A percentile compares a stretch with the other conserved stretches of the same genome.
Evolutionary conservation across 2,888 invertebrate species (phyloP).

Genomic region (Athalia rosae): DNA sequence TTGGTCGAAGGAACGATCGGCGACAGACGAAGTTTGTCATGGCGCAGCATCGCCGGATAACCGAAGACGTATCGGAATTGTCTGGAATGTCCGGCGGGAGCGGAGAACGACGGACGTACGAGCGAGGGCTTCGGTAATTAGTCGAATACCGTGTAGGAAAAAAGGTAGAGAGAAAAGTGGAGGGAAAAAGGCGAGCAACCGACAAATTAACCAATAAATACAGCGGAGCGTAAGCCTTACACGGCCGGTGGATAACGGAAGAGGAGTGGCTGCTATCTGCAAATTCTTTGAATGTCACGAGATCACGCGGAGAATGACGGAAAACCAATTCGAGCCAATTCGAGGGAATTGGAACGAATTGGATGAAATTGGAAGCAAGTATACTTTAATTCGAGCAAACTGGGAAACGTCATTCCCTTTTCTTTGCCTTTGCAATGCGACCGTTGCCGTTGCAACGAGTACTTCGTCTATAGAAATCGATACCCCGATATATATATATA

Average conservation of each 20-base stretch:
- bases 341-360: constrained; percentile 3
- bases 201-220: constrained; percentile 48
- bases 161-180: neutral
- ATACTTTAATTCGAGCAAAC: constrained; percentile 22
- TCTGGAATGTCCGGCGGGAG: constrained; percentile 27
- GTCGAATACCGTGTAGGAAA: constrained; percentile 38
- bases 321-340: neutral
- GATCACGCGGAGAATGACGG: constrained; percentile 10
- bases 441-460: neutral
- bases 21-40: neutral
- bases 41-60: neutral
- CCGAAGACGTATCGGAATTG: neutral
- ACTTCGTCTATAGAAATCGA: neutral
- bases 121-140: constrained; percentile 47
- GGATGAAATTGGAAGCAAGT: constrained; percentile 33
- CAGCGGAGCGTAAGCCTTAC: neutral
- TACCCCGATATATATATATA: constrained; percentile 15
- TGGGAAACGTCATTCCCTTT: constrained; percentile 4
- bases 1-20: neutral
- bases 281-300: constrained; percentile 27
- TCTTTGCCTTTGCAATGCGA: constrained; percentile 5
- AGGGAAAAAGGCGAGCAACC: constrained; percentile 8
- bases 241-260: constrained; percentile 20
- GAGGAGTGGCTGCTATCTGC: constrained; percentile 14
- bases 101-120: constrained; percentile 7